phyloP scores from a whole-genome alignment of 2,113 vertebrate species.

The Synchiropus splendidus region DNA sequence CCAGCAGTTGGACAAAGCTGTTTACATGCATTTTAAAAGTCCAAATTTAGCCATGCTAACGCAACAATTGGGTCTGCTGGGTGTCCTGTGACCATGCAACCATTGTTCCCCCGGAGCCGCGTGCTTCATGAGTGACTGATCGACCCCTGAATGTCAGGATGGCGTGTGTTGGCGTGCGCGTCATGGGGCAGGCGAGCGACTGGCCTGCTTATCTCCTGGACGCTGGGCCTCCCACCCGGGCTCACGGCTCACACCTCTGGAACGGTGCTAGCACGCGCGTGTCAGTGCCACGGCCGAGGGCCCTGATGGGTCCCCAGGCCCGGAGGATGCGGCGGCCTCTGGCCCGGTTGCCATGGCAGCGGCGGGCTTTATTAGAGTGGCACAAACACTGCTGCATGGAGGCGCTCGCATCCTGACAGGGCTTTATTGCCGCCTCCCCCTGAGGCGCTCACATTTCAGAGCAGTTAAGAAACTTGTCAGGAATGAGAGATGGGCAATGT shows the following conservation, averaged over 20 bases:
- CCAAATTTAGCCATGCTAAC: too few relatives aligned
- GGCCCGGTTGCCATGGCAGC: conserved; percentile 70
- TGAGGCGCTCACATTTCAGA: conserved; percentile 46
- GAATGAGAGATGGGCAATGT: conserved; percentile 68
- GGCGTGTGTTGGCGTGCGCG: conserved; percentile 11
- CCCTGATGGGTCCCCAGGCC: conserved; percentile 50
- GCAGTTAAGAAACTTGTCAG: conserved; percentile 70
- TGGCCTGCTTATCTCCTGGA: too few relatives aligned
- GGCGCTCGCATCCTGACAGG: conserved; percentile 36
- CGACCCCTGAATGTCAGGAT: too few relatives aligned
- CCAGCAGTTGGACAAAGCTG: too few relatives aligned
- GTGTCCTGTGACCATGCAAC: too few relatives aligned
- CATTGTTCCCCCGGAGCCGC: too few relatives aligned
- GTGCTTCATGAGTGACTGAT: too few relatives aligned
- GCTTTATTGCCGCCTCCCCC: conserved; percentile 36
- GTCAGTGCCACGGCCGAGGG: conserved; percentile 25
- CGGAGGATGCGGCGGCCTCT: conserved; percentile 60
- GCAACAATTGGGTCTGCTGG: too few relatives aligned
- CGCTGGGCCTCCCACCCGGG: background rate
- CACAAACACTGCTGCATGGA: conserved; percentile 18
- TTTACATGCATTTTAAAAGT: too few relatives aligned
- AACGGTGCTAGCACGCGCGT: conserved; percentile 26
- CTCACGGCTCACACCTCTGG: conserved; percentile 33
- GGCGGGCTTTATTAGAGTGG: conserved; percentile 64
- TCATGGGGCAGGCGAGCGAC: too few relatives aligned